Conservation (phyloP, 2,113 vertebrate species). For the Sardina pilchardus region DNA sequence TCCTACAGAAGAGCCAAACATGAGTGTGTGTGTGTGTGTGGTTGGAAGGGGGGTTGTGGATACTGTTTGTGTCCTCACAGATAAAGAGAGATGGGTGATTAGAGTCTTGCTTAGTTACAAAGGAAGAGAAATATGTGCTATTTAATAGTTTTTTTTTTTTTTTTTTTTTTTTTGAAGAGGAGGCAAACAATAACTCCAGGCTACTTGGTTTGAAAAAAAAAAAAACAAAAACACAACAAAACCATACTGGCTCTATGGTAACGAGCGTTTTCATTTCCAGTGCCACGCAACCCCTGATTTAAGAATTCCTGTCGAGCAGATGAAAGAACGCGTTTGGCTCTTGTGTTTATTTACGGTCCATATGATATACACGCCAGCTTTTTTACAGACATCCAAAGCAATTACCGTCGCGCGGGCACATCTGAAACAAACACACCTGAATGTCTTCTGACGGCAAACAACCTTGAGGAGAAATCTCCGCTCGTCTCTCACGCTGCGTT, state of each 20-base stretch:
- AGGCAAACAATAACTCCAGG: slow-evolving; percentile 11
- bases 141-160: not conserved
- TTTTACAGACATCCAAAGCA: slow-evolving; percentile 8
- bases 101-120: not conserved
- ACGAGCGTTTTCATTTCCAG: slow-evolving; percentile 1
- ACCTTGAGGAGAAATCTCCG: not conserved
- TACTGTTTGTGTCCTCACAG: not conserved
- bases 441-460: not conserved
- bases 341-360: not conserved
- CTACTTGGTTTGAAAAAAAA: not conserved
- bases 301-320: slow-evolving; percentile 1
- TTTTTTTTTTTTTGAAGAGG: not conserved
- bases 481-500: not conserved
- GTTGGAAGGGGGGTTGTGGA: not conserved
- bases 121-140: not conserved
- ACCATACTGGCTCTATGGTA: not conserved
- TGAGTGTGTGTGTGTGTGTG: not conserved
- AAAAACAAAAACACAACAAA: not conserved
- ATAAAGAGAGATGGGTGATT: not conserved
- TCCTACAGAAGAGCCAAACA: not conserved
- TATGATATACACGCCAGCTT: not conserved
- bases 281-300: slow-evolving; percentile 9
- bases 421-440: not conserved
- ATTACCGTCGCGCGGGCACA: not conserved
- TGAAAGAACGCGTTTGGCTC: slow-evolving; percentile 9